Evolutionary conservation across 2,888 invertebrate genomes (phyloP).

Genomic region (Dasysyrphus albostriatus): DNA sequence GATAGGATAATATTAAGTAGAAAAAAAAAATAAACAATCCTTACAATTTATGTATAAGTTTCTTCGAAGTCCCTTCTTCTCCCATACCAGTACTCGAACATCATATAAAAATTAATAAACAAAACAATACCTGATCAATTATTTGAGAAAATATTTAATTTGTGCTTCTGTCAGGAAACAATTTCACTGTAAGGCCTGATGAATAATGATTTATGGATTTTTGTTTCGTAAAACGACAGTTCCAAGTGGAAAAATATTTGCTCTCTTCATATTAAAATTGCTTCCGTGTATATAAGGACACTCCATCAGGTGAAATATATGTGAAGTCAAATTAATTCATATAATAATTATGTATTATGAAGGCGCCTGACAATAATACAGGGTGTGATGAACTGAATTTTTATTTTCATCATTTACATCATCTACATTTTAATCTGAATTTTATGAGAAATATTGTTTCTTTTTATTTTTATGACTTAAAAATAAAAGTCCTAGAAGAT

Average conservation of each 20-base stretch:
- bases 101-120: neutral
- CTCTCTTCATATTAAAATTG: slow-evolving; percentile 15
- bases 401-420: no score
- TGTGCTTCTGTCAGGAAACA: slow-evolving; percentile 18
- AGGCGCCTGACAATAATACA: no score
- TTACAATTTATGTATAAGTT: no score
- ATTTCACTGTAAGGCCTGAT: slow-evolving; percentile 2
- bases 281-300: neutral
- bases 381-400: no score
- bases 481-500: no score
- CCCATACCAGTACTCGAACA: neutral
- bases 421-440: no score
- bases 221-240: slow-evolving; percentile 4
- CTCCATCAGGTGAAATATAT: no score
- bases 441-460: no score
- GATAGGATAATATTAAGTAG: neutral
- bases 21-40: neutral
- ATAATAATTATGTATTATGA: no score
- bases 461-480: no score
- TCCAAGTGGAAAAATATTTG: slow-evolving; percentile 23
- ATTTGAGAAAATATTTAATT: slow-evolving; percentile 10
- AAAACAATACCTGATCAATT: neutral
- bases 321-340: no score
- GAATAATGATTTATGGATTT: slow-evolving; percentile 36
- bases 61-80: neutral